Conservation (phyloP, 2,888 invertebrate species). For the Andrena minutula region DNA sequence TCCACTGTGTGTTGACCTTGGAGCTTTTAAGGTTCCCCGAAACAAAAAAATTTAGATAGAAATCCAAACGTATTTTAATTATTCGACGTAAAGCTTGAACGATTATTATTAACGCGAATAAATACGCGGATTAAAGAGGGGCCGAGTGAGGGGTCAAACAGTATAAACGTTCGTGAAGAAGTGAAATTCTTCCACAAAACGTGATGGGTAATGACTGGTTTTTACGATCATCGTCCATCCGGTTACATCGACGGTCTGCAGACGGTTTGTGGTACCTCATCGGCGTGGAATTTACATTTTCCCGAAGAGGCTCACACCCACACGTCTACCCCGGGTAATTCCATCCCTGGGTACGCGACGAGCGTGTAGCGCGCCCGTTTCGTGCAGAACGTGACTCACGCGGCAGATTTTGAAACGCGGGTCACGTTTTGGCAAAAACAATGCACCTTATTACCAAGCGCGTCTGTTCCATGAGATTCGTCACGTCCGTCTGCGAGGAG, state of each 20-base stretch:
- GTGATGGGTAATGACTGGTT: constrained; percentile 25
- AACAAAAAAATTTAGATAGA: background rate
- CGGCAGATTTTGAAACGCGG: constrained; percentile 73
- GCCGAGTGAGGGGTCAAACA: background rate
- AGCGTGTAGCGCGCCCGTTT: constrained; percentile 61
- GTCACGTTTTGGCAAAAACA: constrained; percentile 77
- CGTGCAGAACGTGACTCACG: constrained; percentile 67
- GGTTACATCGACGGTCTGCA: constrained; percentile 54
- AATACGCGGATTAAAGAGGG: background rate
- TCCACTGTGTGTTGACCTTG: too few species aligned
- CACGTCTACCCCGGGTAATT: constrained; percentile 60
- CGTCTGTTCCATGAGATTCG: constrained; percentile 42
- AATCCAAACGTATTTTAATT: background rate
- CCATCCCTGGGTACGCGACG: constrained; percentile 63
- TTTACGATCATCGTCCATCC: constrained; percentile 45
- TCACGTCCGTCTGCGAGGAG: constrained; percentile 24
- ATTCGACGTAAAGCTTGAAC: background rate
- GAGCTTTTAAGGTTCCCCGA: too few species aligned
- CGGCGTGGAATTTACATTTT: constrained; percentile 66
- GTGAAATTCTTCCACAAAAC: constrained; percentile 36
- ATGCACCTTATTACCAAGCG: constrained; percentile 71
- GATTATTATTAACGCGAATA: background rate
- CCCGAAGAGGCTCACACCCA: constrained; percentile 61
- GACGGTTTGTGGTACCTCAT: constrained; percentile 56
- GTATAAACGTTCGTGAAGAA: background rate